These are phyloP conservation scores for Tetragnatha versicolor DNA, from an alignment of 1,140 invertebrate species.

Conservation along the genomic window DNA sequence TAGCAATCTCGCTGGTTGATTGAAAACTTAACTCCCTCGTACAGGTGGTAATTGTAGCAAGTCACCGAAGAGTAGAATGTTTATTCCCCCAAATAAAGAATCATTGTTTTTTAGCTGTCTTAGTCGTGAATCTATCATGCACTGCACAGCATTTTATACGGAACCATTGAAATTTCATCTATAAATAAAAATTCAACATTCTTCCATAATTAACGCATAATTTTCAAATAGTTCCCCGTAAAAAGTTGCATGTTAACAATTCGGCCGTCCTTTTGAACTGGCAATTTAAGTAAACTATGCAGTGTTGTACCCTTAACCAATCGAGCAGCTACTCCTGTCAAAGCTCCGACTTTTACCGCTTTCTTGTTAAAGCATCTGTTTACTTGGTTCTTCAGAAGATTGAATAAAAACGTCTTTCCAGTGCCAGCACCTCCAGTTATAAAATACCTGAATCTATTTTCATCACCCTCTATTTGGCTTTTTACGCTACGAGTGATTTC, in stretches of 20 bases:
- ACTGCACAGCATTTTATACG: slow-evolving; percentile 60
- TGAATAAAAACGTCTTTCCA: slow-evolving; percentile 61
- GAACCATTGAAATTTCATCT: slow-evolving; percentile 63
- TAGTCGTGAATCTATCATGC: slow-evolving; percentile 62
- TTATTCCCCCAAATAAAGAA: slow-evolving; percentile 44
- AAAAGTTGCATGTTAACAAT: too few relatives aligned
- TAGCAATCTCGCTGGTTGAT: slow-evolving; percentile 60
- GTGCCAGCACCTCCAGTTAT: slow-evolving; percentile 58
- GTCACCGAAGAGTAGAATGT: slow-evolving; percentile 60
- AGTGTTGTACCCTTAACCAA: slow-evolving; percentile 61
- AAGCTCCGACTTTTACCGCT: slow-evolving; percentile 56
- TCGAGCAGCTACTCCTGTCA: slow-evolving; percentile 63
- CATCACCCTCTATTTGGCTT: slow-evolving; percentile 52
- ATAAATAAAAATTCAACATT: slow-evolving; percentile 64
- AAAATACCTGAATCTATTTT: slow-evolving; percentile 50
- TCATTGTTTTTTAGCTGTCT: slow-evolving; percentile 59
- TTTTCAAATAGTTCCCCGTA: too few relatives aligned
- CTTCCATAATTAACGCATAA: too few relatives aligned
- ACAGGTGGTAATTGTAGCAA: slow-evolving; percentile 63
- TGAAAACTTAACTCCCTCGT: slow-evolving; percentile 60
- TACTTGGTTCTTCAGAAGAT: background rate
- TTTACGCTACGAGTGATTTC: slow-evolving; percentile 56
- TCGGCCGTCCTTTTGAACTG: too few relatives aligned
- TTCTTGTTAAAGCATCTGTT: background rate
- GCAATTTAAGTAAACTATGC: slow-evolving; percentile 61